phyloP scores from a whole-genome alignment of 1,140 invertebrate species.

The Gryllus bimaculatus region DNA sequence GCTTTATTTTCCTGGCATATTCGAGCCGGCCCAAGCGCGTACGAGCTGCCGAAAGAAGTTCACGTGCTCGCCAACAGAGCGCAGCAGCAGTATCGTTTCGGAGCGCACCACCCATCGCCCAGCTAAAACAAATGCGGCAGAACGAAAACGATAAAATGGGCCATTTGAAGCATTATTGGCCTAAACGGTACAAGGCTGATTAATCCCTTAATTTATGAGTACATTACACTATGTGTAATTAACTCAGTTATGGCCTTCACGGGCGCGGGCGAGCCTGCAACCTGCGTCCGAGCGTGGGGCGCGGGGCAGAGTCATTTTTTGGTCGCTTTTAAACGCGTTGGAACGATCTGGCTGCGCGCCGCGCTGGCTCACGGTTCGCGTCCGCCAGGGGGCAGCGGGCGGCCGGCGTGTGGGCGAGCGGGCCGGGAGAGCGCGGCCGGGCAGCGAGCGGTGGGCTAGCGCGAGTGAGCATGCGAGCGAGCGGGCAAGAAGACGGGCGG shows the following conservation, averaged over 20 bases:
- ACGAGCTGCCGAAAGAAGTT: not conserved
- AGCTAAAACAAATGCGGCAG: slow-evolving; percentile 3
- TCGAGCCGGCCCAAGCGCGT: no score
- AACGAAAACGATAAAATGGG: not conserved
- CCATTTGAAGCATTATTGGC: slow-evolving; percentile 4
- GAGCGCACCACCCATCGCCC: not conserved
- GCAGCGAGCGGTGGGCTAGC: not conserved
- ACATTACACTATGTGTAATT: slow-evolving; percentile 5
- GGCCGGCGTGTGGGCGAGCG: no score
- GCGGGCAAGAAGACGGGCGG: no score
- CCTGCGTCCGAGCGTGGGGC: not conserved
- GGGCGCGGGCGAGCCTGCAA: not conserved
- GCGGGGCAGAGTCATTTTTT: not conserved
- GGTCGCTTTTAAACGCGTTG: not conserved
- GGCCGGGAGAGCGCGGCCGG: not conserved
- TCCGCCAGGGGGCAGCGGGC: not conserved
- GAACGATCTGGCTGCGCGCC: not conserved
- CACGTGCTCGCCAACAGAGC: not conserved
- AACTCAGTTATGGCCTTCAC: not conserved
- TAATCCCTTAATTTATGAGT: not conserved
- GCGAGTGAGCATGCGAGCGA: no score
- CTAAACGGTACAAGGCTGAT: slow-evolving; percentile 3
- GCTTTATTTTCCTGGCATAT: no score
- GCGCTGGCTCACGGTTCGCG: not conserved
- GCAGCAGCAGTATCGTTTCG: slow-evolving; percentile 2